These are phyloP conservation scores for Trissoscelio sp. DNA, from an alignment of 2,888 invertebrate species.

Conservation along the genomic window DNA sequence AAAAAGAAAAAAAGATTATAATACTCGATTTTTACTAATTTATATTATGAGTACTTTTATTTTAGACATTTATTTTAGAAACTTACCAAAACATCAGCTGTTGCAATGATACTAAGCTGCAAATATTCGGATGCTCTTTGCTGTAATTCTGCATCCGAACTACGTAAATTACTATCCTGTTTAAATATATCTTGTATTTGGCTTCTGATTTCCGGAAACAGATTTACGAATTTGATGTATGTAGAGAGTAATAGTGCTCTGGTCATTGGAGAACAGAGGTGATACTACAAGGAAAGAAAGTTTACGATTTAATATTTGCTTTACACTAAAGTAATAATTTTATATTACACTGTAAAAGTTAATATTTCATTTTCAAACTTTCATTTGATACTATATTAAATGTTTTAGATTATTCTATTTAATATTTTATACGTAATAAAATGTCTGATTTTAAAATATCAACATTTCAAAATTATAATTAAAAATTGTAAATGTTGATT, in stretches of 20 bases:
- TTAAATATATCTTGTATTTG: constrained; percentile 97
- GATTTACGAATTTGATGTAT: constrained; percentile 99
- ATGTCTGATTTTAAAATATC: no score
- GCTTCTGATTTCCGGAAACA: constrained; percentile 98
- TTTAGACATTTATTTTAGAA: not conserved
- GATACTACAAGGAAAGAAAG: constrained; percentile 86
- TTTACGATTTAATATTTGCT: not conserved
- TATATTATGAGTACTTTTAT: not conserved
- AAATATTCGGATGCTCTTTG: constrained; percentile 99
- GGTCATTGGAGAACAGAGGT: constrained; percentile 98
- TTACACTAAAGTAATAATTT: no score
- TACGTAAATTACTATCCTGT: constrained; percentile 97
- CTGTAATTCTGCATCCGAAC: constrained; percentile 99
- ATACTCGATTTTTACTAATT: not conserved
- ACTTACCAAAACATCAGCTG: constrained; percentile 93
- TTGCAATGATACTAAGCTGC: constrained; percentile 97
- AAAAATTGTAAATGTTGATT: no score
- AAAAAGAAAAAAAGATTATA: constrained; percentile 7
- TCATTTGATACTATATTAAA: no score
- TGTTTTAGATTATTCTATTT: no score
- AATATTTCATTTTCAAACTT: no score
- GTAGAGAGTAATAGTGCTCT: constrained; percentile 98
- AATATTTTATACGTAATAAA: not conserved
- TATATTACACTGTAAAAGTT: no score
- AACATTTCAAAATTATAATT: no score